These are phyloP conservation scores for Falco concolor DNA, from an alignment of 2,797 vertebrate genomes.

Conservation along the genomic window DNA sequence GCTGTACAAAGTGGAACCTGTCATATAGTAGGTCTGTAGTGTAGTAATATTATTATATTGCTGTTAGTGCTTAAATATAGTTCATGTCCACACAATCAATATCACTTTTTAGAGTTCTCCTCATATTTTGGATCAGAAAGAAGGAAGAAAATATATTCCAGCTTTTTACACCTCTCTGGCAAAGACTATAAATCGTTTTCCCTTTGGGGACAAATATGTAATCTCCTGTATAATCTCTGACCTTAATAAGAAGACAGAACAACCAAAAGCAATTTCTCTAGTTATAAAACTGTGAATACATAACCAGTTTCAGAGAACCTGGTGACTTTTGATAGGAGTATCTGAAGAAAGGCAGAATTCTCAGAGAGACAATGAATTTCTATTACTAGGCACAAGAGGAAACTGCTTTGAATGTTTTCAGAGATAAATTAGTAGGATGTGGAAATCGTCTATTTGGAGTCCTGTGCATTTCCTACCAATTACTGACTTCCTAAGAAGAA, in stretches of 20 bases:
- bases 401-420: background rate
- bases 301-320: background rate
- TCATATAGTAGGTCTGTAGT: background rate
- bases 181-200: background rate
- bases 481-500: background rate
- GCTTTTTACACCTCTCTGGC: background rate
- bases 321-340: background rate
- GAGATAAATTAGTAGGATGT: background rate
- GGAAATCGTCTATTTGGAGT: background rate
- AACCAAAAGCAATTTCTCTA: background rate
- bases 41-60: background rate
- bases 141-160: background rate
- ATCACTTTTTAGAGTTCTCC: background rate
- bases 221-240: constrained; percentile 14
- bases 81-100: background rate
- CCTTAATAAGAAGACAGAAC: constrained; percentile 10
- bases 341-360: background rate
- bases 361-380: constrained; percentile 4
- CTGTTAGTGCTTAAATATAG: background rate
- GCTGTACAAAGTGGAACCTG: background rate
- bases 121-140: background rate
- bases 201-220: background rate
- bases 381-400: background rate
- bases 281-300: background rate
- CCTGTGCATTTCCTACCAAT: background rate